Evolutionary conservation across 2,888 invertebrate species (phyloP), one percentile per base, ranked within the genome.

Genomic region (Bhutanitis thaidina): DNA sequence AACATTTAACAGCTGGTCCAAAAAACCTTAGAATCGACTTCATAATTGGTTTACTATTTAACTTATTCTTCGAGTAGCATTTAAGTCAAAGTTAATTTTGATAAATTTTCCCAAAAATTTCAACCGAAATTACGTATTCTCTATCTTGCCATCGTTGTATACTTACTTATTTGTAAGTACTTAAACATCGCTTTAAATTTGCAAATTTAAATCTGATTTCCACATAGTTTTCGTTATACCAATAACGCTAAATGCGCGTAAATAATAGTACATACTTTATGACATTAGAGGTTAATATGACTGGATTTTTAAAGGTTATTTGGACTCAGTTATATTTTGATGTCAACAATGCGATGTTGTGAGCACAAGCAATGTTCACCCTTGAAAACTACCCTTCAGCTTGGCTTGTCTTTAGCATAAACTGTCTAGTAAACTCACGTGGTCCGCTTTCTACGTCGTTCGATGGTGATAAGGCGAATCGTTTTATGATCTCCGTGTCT

Each of bases 341-440:
- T 66, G 62, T 65, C 59, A 54, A 55, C 52, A 52, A 57, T 58
- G 55, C 59, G 60, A 74, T 83, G 82, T 84, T 72, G 78, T 74
- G 65, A 20, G 71, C 80, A 80, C 77, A 69, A 71, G 77, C 76
- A 67, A 80, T 82, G 73, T 79, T 77, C 51, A 68, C 68, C 69
- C 69, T 63, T 65, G 62, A 67, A 20, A 66, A 59, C 56, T 64
- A 68, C 62, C 70, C 68, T 71, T 71, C 74, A 66, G 82, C 86
- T 85, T 86, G 74, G 86, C 85, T 86, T 86, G 61, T 80, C 74
- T 80, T 72, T 77, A 69, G 69, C 61, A 68, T 30, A 30, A 30
- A 65, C 62, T 74, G 67, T 71, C 63, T 73, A 72, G 65, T 65
- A 56, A 65, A 58, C 59, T 59, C 62, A 52, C 59, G 60, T 65